These are phyloP conservation scores for Caligus rogercresseyi DNA, from an alignment of 1,140 invertebrate species.

Conservation along the genomic window DNA sequence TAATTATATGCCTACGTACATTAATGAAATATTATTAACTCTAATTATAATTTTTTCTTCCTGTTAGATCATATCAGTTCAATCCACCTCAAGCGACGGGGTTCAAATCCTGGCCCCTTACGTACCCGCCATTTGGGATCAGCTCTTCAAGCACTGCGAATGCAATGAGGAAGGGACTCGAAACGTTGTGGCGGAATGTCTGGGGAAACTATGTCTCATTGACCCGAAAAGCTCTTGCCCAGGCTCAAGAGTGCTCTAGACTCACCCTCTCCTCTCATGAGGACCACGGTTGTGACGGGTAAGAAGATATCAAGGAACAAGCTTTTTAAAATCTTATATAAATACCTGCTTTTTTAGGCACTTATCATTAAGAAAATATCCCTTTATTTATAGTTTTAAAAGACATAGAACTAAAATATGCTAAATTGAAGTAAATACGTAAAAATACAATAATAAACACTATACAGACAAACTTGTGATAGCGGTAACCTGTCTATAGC, in stretches of 20 bases:
- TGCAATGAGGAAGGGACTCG: constrained; percentile 78
- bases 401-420: too few species aligned
- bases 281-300: constrained; percentile 87
- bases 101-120: constrained; percentile 25
- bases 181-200: constrained; percentile 94
- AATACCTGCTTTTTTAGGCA: too few species aligned
- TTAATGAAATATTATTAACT: neutral
- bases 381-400: too few species aligned
- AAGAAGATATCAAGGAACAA: too few species aligned
- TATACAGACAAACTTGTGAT: too few species aligned
- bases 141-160: constrained; percentile 80
- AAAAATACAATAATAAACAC: too few species aligned
- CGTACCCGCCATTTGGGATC: constrained; percentile 47
- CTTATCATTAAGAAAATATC: too few species aligned
- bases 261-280: constrained; percentile 61
- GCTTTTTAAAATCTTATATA: too few species aligned
- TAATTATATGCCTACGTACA: too few species aligned
- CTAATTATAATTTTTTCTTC: constrained; percentile 5
- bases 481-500: too few species aligned
- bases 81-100: constrained; percentile 24
- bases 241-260: constrained; percentile 44
- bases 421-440: too few species aligned
- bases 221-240: constrained; percentile 60
- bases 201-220: constrained; percentile 89
- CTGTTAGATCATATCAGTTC: constrained; percentile 21